Evolutionary conservation across 2,888 invertebrate genomes (phyloP), one percentile per base, ranked within the genome.

Genomic region (Drosophila trichaetosa): DNA sequence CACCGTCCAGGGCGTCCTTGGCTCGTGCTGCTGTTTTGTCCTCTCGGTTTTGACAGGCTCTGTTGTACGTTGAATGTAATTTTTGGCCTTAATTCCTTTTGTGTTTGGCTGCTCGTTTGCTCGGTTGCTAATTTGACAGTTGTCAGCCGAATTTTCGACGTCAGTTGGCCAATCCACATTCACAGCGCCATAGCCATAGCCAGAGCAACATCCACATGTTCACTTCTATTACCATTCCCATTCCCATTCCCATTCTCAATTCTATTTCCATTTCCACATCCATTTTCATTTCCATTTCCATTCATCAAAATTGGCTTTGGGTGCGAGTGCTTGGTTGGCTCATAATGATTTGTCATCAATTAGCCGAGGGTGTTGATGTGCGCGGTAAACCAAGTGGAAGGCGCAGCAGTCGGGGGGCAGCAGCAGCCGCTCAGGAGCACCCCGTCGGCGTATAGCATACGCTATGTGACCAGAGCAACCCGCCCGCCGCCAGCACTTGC

Each of bases 341-440:
- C 82, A 87, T 88, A 89, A 87, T 89, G 87, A 89, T 89, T 89
- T 89, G 88, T 89, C 90, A 89, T 90, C 88, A 90, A 89, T 89
- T 90, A 89, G 88, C 89, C 49, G 83, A 90, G 88, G 90, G 88
- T 89, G 88, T 89, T 89, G 90, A 89, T 85, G 85, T 82, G 83
- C 82, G 90, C 77, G 90, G 88, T 89, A 87, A 89, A 80, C 89
- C 88, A 89, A 90, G 87, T 89, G 90, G 87, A 90, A 89, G 74
- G 57, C 63, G 69, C 68, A 62, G 63, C 65, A 62, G 60, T 16
- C 36, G 46, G 29, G 49, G 49, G 42, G 24, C 51, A 59, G 36
- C 11, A 49, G 42, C 54, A 53, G 49, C 24, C 40, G 40, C 27
- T 13, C 53, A 40, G 51, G 48, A 73, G 79, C 82, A 84, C 87